Conservation (phyloP, 2,888 invertebrate species). For the Zootermopsis nevadensis region DNA sequence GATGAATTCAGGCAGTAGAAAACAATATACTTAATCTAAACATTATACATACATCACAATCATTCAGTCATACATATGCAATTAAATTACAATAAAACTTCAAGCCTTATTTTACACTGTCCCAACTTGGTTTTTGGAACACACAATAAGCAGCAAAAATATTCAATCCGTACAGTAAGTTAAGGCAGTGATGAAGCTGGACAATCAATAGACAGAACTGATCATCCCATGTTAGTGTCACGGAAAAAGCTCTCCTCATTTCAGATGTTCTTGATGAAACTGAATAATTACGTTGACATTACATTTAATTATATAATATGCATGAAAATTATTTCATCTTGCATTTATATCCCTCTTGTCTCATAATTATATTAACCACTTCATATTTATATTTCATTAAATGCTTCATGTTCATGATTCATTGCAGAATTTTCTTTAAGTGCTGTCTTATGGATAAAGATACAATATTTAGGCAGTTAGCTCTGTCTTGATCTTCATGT, state of each 20-base stretch:
- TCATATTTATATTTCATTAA: too few species aligned
- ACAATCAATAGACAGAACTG: background rate
- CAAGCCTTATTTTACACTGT: background rate
- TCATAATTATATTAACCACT: too few species aligned
- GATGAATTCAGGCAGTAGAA: background rate
- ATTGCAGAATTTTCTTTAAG: too few species aligned
- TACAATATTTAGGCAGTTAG: too few species aligned
- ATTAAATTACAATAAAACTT: background rate
- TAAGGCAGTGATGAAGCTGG: background rate
- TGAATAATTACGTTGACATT: too few species aligned
- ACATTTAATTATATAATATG: too few species aligned
- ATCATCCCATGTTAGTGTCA: too few species aligned
- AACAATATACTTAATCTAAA: background rate
- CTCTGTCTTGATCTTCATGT: too few species aligned
- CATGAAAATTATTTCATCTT: too few species aligned
- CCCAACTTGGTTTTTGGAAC: conserved; percentile 13
- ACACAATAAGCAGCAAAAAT: background rate
- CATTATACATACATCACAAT: background rate
- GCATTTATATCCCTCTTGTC: too few species aligned
- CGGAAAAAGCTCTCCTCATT: background rate
- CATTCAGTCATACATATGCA: background rate
- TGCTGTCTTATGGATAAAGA: too few species aligned
- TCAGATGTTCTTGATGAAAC: background rate
- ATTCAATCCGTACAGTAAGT: background rate
- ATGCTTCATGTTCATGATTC: too few species aligned